Evolutionary conservation across 1,140 invertebrate genomes (phyloP), one percentile per base, ranked within the genome.

Genomic region (Orussus abietinus): DNA sequence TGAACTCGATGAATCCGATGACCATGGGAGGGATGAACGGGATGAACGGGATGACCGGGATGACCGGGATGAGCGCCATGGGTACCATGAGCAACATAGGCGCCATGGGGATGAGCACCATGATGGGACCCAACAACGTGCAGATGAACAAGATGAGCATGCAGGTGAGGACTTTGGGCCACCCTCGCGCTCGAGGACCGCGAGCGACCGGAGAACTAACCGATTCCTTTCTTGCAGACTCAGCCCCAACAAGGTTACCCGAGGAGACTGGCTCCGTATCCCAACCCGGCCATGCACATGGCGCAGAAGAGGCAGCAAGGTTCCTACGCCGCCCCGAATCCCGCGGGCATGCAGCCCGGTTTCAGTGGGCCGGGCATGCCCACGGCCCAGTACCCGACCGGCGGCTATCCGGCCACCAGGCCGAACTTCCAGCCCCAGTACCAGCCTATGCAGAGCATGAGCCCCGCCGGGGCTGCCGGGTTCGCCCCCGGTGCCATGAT

Each of bases 201-300:
- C n/a, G n/a, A n/a, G n/a, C n/a, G n/a, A n/a, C n/a, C n/a, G n/a
- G n/a, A n/a, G n/a, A n/a, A n/a, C n/a, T n/a, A n/a, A n/a, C n/a
- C n/a, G n/a, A n/a, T n/a, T n/a, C n/a, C n/a, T n/a, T n/a, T n/a
- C n/a, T 42, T 15, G 34, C 55, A 57, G 69, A 64, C 39, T 42
- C 61, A 53, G 20, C 38, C 55, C 30, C 66, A 67, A 30, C 57
- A 57, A 44, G 60, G 51, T 12, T 69, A 69, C 34, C 75, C 76
- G 26, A 78, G 86, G 50, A 75, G 88, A 55, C 75, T 88, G 66
- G 76, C 85, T 13, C 88, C 88, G 0, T 92, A 90, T 69, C 86
- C 88, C 2, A 80, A 79, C 35, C 84, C 86, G 5, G 80, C 81
- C 15, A 86, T 89, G 81, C 83, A 90, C 57, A 87, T 88, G 80